A percentile compares a stretch with the other conserved stretches of the same genome.
These are phyloP conservation scores for Drosophila orena DNA, from an alignment of 1,140 invertebrate genomes.

Conservation along the genomic window DNA sequence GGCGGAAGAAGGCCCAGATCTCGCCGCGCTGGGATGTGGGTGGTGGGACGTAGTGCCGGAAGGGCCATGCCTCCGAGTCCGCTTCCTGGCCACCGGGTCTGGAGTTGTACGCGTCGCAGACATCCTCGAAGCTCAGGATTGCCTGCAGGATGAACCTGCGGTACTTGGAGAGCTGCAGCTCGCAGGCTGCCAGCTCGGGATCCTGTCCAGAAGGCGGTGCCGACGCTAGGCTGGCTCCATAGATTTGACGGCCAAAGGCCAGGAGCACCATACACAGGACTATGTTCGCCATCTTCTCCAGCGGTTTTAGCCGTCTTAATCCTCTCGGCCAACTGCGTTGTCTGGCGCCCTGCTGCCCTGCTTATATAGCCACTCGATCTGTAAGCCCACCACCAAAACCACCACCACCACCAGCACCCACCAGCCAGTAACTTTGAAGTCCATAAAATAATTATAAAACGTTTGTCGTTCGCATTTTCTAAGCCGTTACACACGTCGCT, in stretches of 20 bases:
- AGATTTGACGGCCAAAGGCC: constrained; percentile 43
- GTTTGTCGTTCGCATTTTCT: constrained; percentile 80
- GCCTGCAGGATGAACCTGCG: constrained; percentile 76
- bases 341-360: constrained; percentile 15
- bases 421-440: constrained; percentile 71
- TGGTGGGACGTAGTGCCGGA: constrained; percentile 67
- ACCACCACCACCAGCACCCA: constrained; percentile 6
- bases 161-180: constrained; percentile 75
- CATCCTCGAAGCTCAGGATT: constrained; percentile 80
- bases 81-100: constrained; percentile 46
- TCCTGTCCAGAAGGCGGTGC: constrained; percentile 21
- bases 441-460: constrained; percentile 84
- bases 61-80: constrained; percentile 50
- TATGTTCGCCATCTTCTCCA: constrained; percentile 35
- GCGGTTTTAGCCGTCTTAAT: constrained; percentile 22
- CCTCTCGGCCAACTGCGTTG: constrained; percentile 63
- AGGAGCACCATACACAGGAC: constrained; percentile 48
- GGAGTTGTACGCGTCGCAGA: constrained; percentile 76
- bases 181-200: constrained; percentile 64
- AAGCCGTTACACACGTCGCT: constrained; percentile 79
- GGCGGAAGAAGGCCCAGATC: constrained; percentile 81
- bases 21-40: constrained; percentile 70
- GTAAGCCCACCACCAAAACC: constrained; percentile 6
- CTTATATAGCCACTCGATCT: constrained; percentile 57
- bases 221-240: constrained; percentile 31